These are phyloP conservation scores for Illadopsis cleaveri DNA, from an alignment of 2,113 vertebrate species.

Conservation along the genomic window DNA sequence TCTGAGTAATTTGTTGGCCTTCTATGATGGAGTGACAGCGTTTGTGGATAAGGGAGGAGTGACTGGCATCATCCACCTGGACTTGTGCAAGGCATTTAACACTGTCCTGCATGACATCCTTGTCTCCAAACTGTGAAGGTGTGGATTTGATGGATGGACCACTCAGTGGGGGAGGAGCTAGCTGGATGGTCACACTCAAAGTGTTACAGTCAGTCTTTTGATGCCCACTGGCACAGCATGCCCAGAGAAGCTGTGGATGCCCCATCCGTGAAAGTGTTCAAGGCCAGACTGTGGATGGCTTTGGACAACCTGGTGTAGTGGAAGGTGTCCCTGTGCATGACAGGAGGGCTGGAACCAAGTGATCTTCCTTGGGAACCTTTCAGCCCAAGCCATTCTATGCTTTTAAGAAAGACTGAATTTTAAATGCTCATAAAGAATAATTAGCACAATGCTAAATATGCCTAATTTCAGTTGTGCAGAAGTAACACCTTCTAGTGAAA, in stretches of 20 bases:
- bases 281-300: not conserved
- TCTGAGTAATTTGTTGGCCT: not conserved
- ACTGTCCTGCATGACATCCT: not conserved
- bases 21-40: rapidly evolving
- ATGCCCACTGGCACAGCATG: not conserved
- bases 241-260: not conserved
- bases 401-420: not conserved
- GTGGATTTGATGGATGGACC: not conserved
- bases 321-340: not conserved
- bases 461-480: not conserved
- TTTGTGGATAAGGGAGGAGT: not conserved
- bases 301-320: not conserved
- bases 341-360: not conserved
- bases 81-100: not conserved
- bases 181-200: not conserved
- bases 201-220: not conserved
- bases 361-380: not conserved
- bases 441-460: not conserved
- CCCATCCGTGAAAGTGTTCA: not conserved
- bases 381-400: not conserved
- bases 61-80: no score
- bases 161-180: not conserved
- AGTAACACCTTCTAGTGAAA: not conserved
- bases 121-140: not conserved
- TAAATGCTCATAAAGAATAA: not conserved